Evolutionary conservation across 2,113 vertebrate genomes (phyloP), one percentile per base, ranked within the genome.

Genomic region (Actinemys pallida): DNA sequence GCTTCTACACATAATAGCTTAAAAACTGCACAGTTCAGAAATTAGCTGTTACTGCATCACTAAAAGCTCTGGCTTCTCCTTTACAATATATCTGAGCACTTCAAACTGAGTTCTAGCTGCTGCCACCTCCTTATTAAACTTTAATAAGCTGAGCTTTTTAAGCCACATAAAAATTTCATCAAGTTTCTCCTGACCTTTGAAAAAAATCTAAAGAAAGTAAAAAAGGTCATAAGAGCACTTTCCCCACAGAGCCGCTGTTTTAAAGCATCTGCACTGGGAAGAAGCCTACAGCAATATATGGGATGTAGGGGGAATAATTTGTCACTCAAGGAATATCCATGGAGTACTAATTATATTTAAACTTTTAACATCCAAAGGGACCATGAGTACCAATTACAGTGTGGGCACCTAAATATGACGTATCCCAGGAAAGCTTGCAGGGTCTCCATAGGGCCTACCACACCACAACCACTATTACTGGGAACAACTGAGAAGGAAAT

Each of bases 101-200:
- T 97, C 86, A 97, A 97, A 94, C 91, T 56, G 93, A 93, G 95
- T 95, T 94, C 62, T 90, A 96, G 94, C 81, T 97, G 95, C 95
- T 96, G 93, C 96, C 97, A 95, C 96, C 94, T 98, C 90, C 97
- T 96, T 93, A 98, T 98, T 96, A 98, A 98, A 98, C 42, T 98
- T 99, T 98, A 98, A 99, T 98, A 97, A 97, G 95, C 95, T 95
- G 95, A 97, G 98, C 97, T 98, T 99, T 98, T 98, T 98, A 98
- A 98, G 98, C 91, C 94, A 97, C 98, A 99, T 99, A 98, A 98
- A 98, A 98, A 97, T 98, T 98, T 98, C 97, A 99, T 98, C 95
- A 97, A 95, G 97, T 96, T 96, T 98, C 97, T 98, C 92, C 92
- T 97, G 97, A 98, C 96, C 97, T 98, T 97, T 97, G 96, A 97